phyloP scores from a whole-genome alignment of 2,888 invertebrate species.

The Plusia festucae region DNA sequence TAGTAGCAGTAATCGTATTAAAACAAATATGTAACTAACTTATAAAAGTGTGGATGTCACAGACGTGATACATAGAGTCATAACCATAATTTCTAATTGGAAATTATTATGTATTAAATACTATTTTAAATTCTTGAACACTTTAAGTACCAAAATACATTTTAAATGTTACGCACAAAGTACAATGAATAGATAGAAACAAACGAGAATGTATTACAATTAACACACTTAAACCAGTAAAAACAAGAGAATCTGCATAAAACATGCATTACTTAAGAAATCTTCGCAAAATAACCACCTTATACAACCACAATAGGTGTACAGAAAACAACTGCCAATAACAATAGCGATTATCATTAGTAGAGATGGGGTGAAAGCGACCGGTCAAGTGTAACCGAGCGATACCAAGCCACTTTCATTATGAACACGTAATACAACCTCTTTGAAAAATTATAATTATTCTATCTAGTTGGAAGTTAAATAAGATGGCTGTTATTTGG shows the following conservation, averaged over 20 bases:
- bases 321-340: conserved; percentile 30
- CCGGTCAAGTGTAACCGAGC: conserved; percentile 66
- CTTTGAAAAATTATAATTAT: background rate
- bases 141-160: conserved; percentile 21
- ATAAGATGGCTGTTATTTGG: background rate
- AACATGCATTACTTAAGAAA: conserved; percentile 18
- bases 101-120: conserved; percentile 12
- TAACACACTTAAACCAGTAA: conserved; percentile 35
- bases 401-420: conserved; percentile 52
- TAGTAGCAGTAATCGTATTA: too few relatives aligned
- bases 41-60: too few relatives aligned
- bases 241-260: conserved; percentile 28
- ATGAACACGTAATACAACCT: conserved; percentile 43
- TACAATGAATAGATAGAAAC: conserved; percentile 17
- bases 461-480: background rate
- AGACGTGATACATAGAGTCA: background rate
- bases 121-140: conserved; percentile 13
- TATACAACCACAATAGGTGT: conserved; percentile 27
- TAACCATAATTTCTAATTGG: background rate
- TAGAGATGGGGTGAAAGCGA: conserved; percentile 72
- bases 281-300: conserved; percentile 8
- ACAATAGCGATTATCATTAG: conserved; percentile 43
- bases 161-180: conserved; percentile 13
- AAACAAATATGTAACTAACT: too few relatives aligned
- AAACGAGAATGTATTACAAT: conserved; percentile 20